Base-by-base conservation (phyloP, 1,140 invertebrate genomes). In the Lysiphlebus fabarum region DNA sequence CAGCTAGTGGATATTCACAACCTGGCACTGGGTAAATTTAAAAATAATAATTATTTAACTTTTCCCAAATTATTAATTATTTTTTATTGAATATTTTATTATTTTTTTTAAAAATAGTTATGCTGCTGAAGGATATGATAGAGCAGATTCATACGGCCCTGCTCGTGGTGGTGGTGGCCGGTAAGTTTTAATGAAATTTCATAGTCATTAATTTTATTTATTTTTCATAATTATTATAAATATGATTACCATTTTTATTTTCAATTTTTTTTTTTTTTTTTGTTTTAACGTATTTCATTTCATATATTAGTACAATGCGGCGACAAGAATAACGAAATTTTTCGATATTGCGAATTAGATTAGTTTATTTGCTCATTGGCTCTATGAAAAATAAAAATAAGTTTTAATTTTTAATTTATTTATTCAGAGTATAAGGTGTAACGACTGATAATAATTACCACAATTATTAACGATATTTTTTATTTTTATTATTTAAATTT, bases 351-450 rank as follows among this genome's bases (percentile, higher is more conserved):
- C 14, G 45, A 58, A 43, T 49, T 6, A 38, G 9, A 36, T 14
- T n/a, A 56, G 42, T 38, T 34, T 37, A n/a, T 43, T 49, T 48
- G n/a, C 51, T 42, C 5, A 7, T 7, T 26, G 38, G 42, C 33
- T 6, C 40, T n/a, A 43, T 33, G 55, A 50, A 4, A 37, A 55
- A 11, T 17, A 57, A 49, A 8, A 14, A 14, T 58, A 33, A 17
- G 3, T 1, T 17, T 17, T 17, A 17, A 17, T 17, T 17, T 17
- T 17, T 3, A n/a, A 17, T 17, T 17, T 17, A 17, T 10, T 48
- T 8, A 40, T 44, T 70, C 69, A 70, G 77, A 76, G 75, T 75
- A 74, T 76, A 78, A 77, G 76, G 66, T 78, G 75, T 73, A 74
- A 78, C 71, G 65, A 54, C 57, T 40, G 41, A 11, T 41, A 49